A percentile compares a stretch with the other conserved stretches of the same genome.
Conservation (phyloP, 2,113 vertebrate genomes). For the Paramisgurnus dabryanus region DNA sequence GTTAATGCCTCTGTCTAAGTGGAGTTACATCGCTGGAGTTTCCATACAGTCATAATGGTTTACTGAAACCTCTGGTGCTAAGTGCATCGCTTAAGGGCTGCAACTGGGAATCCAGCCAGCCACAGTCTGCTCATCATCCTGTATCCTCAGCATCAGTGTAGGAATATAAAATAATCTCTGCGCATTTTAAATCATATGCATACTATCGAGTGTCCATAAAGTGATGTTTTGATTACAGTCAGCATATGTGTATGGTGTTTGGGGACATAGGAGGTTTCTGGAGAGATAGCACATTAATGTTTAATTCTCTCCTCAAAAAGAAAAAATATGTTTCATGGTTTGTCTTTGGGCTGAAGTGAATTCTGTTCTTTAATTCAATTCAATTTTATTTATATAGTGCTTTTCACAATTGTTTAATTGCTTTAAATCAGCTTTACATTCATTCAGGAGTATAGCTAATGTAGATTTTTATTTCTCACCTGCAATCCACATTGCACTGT, state of each 20-base stretch:
- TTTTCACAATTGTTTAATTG: no score
- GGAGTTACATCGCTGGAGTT: conserved; percentile 20
- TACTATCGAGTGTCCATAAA: neutral
- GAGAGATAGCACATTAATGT: conserved; percentile 53
- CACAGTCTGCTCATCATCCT: conserved; percentile 12
- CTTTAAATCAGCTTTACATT: no score
- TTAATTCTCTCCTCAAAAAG: conserved; percentile 40
- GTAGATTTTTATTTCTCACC: conserved; percentile 34
- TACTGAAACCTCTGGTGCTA: conserved; percentile 43
- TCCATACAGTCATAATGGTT: conserved; percentile 33
- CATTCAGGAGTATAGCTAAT: conserved; percentile 39
- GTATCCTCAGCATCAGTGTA: conserved; percentile 9
- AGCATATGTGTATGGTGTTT: conserved; percentile 39
- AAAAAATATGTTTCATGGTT: conserved; percentile 21
- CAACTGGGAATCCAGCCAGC: neutral
- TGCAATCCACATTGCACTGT: conserved; percentile 42
- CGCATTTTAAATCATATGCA: conserved; percentile 19
- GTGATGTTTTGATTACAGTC: conserved; percentile 32
- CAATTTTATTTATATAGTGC: no score
- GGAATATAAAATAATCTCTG: conserved; percentile 29
- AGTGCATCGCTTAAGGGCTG: conserved; percentile 32
- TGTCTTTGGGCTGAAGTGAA: neutral
- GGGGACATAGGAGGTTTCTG: conserved; percentile 16
- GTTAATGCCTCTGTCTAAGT: conserved; percentile 24
- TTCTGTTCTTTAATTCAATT: neutral